Evolutionary conservation across 2,888 invertebrate genomes (phyloP).

Genomic region (Magallana nippona): DNA sequence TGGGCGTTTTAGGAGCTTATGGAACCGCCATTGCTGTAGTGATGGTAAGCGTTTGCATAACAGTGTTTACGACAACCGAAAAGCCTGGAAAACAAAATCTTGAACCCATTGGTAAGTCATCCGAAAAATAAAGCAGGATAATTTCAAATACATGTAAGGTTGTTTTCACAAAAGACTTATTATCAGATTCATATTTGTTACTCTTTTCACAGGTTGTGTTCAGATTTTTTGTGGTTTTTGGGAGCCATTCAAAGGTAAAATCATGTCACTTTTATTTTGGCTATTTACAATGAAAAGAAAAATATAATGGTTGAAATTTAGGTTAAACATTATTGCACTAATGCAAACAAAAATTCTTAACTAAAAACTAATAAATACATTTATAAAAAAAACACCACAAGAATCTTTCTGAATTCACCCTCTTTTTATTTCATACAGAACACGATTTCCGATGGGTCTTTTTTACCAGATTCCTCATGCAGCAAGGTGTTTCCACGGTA

Average conservation of each 20-base stretch:
- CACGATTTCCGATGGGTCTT: constrained; percentile 79
- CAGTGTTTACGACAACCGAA: constrained; percentile 71
- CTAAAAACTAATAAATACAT: neutral
- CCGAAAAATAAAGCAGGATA: neutral
- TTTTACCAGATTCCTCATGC: constrained; percentile 78
- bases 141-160: neutral
- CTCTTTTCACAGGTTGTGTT: constrained; percentile 67
- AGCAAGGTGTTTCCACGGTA: constrained; percentile 77
- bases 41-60: constrained; percentile 70
- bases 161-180: neutral
- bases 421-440: constrained; percentile 65
- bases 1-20: constrained; percentile 72
- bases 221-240: constrained; percentile 74
- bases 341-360: too few relatives aligned
- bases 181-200: neutral
- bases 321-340: too few relatives aligned
- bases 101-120: constrained; percentile 69
- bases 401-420: too few relatives aligned
- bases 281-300: too few relatives aligned
- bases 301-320: too few relatives aligned
- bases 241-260: constrained; percentile 76
- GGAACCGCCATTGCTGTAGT: constrained; percentile 72
- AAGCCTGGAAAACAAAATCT: constrained; percentile 58
- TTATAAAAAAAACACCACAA: neutral
- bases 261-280: neutral